These are phyloP conservation scores for Drepana arcuata DNA, from an alignment of 1,140 invertebrate genomes.

Conservation along the genomic window DNA sequence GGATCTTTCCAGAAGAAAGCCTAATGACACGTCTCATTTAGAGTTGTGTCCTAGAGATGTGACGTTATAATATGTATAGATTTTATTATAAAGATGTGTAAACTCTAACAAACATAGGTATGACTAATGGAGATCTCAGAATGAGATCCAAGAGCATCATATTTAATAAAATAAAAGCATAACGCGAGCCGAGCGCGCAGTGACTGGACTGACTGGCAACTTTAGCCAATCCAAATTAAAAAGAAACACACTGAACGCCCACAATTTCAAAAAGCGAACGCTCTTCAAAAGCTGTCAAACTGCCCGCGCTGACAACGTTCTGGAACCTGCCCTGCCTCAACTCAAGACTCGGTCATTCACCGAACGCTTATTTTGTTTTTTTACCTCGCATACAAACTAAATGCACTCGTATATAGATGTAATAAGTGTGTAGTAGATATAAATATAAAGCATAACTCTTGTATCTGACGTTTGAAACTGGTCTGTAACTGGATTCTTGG, in stretches of 20 bases:
- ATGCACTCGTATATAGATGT: conserved; percentile 37
- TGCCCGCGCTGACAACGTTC: conserved; percentile 32
- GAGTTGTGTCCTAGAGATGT: too few relatives aligned
- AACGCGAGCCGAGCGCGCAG: too few relatives aligned
- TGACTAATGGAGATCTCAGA: too few relatives aligned
- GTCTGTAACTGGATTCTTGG: conserved; percentile 46
- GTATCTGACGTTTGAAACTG: conserved; percentile 46
- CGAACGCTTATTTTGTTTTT: conserved; percentile 56
- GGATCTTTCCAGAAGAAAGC: too few relatives aligned
- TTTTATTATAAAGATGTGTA: too few relatives aligned
- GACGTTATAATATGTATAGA: too few relatives aligned
- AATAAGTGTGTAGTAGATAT: conserved; percentile 46
- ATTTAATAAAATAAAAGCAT: too few relatives aligned
- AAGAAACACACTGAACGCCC: conserved; percentile 25
- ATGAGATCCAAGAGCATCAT: too few relatives aligned
- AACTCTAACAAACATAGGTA: too few relatives aligned
- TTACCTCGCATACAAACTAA: conserved; percentile 61
- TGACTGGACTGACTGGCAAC: conserved; percentile 22
- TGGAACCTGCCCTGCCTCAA: conserved; percentile 60
- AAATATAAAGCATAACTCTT: conserved; percentile 50
- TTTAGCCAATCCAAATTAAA: conserved; percentile 22
- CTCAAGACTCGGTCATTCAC: conserved; percentile 43
- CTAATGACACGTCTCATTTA: too few relatives aligned
- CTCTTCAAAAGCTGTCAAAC: conserved; percentile 58
- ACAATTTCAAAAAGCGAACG: conserved; percentile 59